Evolutionary conservation across 2,888 invertebrate species (phyloP).

Genomic region (Clanis bilineata): DNA sequence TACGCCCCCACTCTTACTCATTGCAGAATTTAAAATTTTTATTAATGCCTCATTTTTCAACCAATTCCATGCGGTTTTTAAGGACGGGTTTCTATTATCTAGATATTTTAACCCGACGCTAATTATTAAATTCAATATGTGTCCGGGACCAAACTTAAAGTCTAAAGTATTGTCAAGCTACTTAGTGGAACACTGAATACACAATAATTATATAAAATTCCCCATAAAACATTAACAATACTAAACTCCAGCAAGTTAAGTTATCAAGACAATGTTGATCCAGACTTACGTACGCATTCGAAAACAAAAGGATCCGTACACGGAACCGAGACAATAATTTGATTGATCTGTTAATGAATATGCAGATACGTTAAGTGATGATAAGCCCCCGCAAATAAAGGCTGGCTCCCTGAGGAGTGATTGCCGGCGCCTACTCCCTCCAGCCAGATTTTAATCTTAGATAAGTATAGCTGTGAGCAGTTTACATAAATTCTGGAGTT

Average conservation of each 20-base stretch:
- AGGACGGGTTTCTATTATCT: too few species aligned
- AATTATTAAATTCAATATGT: too few species aligned
- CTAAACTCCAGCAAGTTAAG: background rate
- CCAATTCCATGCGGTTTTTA: too few species aligned
- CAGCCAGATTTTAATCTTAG: constrained; percentile 80
- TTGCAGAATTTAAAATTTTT: too few species aligned
- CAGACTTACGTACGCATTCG: constrained; percentile 34
- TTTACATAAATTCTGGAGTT: constrained; percentile 80
- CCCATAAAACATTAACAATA: background rate
- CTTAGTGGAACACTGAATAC: too few species aligned
- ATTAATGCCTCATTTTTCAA: too few species aligned
- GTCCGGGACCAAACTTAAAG: too few species aligned
- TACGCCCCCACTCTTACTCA: too few species aligned
- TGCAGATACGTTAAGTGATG: constrained; percentile 76
- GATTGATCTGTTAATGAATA: constrained; percentile 80
- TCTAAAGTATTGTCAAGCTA: too few species aligned
- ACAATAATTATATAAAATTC: background rate
- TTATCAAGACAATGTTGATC: constrained; percentile 27
- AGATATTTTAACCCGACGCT: too few species aligned
- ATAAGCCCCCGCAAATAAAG: constrained; percentile 73
- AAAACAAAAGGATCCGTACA: constrained; percentile 20
- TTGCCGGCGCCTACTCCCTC: constrained; percentile 66
- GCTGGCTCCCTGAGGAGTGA: constrained; percentile 72
- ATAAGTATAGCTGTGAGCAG: constrained; percentile 73
- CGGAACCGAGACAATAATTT: constrained; percentile 56